Evolutionary conservation across 2,888 invertebrate genomes (phyloP).

Genomic region (Scaptodrosophila latifasciaeformis): DNA sequence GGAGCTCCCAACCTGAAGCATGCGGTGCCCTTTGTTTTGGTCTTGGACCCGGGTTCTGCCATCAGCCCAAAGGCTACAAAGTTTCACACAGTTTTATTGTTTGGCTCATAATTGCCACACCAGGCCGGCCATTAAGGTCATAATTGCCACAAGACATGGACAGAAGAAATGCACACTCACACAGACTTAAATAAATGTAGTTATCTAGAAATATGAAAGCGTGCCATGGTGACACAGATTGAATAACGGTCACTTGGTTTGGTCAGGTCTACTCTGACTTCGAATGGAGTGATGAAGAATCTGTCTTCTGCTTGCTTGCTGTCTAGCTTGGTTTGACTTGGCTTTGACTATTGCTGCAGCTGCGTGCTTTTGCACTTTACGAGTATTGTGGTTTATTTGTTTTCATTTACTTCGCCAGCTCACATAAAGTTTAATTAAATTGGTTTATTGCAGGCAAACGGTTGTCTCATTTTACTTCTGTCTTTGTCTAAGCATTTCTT

Average conservation of each 20-base stretch:
- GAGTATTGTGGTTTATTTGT: constrained; percentile 61
- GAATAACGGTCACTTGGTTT: constrained; percentile 22
- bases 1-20: background rate
- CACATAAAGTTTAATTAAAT: constrained; percentile 65
- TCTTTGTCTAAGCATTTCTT: background rate
- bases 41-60: no score
- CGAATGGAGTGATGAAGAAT: constrained; percentile 4
- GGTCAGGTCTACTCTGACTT: background rate
- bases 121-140: constrained; percentile 30
- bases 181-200: constrained; percentile 6
- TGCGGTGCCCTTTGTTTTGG: no score
- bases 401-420: constrained; percentile 53
- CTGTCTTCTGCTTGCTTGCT: constrained; percentile 33
- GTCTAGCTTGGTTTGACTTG: no score
- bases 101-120: constrained; percentile 9
- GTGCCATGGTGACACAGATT: constrained; percentile 33
- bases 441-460: constrained; percentile 57
- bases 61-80: background rate
- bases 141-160: constrained; percentile 42
- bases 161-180: constrained; percentile 8
- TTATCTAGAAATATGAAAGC: constrained; percentile 15
- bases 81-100: constrained; percentile 13
- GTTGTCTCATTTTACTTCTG: background rate
- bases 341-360: background rate
- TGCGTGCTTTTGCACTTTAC: constrained; percentile 26